Evolutionary conservation across 2,797 vertebrate genomes (phyloP).

Genomic region (Decapterus maruadsi): DNA sequence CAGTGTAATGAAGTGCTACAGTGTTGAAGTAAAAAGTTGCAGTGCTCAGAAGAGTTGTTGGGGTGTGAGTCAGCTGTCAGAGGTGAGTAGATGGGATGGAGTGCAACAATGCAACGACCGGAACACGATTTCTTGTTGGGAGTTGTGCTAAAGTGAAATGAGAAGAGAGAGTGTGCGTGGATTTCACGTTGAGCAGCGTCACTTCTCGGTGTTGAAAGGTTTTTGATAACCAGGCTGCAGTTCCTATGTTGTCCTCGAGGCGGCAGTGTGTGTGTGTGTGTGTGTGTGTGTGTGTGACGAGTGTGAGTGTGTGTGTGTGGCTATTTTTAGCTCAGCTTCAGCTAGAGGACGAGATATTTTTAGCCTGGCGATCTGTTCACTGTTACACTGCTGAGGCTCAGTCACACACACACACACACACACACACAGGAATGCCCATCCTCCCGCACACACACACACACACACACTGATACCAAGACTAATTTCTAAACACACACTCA

Average conservation of each 20-base stretch:
- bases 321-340: slow-evolving; percentile 73
- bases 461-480: neutral
- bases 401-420: slow-evolving; percentile 20
- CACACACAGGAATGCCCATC: neutral
- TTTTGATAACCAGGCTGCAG: neutral
- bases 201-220: too few species aligned
- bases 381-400: slow-evolving; percentile 39
- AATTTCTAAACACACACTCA: slow-evolving; percentile 36
- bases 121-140: too few species aligned
- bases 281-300: too few species aligned
- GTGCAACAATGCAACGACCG: too few species aligned
- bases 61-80: too few species aligned
- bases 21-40: too few species aligned
- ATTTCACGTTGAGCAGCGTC: too few species aligned
- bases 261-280: slow-evolving; percentile 1
- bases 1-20: too few species aligned
- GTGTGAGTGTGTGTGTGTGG: neutral
- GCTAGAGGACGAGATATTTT: slow-evolving; percentile 65
- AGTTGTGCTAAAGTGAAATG: too few species aligned
- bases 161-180: too few species aligned
- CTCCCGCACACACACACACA: slow-evolving; percentile 9
- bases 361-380: slow-evolving; percentile 57
- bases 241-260: slow-evolving; percentile 36
- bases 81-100: too few species aligned
- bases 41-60: too few species aligned